These are phyloP conservation scores for Sphinx pinastri DNA, from an alignment of 2,888 invertebrate species.

Conservation along the genomic window DNA sequence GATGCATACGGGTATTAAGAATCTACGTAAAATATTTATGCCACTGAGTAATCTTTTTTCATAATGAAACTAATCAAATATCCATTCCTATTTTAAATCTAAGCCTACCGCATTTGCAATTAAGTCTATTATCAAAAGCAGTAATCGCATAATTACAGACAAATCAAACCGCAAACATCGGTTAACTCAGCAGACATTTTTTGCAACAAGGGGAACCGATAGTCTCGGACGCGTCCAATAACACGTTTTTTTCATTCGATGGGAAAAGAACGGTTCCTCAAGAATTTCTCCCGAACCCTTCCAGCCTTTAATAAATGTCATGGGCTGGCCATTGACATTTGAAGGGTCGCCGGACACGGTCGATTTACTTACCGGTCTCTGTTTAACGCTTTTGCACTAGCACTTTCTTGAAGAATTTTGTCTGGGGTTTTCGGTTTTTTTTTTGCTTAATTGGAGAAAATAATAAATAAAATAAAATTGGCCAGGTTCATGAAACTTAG, in stretches of 20 bases:
- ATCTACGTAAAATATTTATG: too few species aligned
- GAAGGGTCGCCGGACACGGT: slow-evolving; percentile 53
- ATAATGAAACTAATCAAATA: too few species aligned
- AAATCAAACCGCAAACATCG: background rate
- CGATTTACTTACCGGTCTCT: slow-evolving; percentile 54
- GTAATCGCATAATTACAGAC: background rate
- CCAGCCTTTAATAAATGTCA: slow-evolving; percentile 79
- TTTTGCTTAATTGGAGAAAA: too few species aligned
- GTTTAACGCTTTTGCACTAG: slow-evolving; percentile 32
- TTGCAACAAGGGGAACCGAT: slow-evolving; percentile 6
- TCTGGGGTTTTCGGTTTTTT: background rate
- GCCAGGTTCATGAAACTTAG: background rate
- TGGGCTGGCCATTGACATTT: slow-evolving; percentile 61
- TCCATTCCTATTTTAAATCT: too few species aligned
- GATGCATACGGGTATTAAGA: too few species aligned
- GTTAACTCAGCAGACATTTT: background rate
- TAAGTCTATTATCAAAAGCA: too few species aligned
- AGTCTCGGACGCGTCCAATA: slow-evolving; percentile 30
- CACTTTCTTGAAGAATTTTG: background rate
- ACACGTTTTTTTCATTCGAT: slow-evolving; percentile 45
- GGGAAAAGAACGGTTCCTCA: slow-evolving; percentile 61
- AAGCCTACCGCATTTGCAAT: background rate
- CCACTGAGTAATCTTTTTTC: too few species aligned
- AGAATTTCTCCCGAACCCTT: slow-evolving; percentile 70
- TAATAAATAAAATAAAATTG: too few species aligned